Base-by-base conservation (phyloP, 1,140 invertebrate genomes). In the Aradophagus sp. region DNA sequence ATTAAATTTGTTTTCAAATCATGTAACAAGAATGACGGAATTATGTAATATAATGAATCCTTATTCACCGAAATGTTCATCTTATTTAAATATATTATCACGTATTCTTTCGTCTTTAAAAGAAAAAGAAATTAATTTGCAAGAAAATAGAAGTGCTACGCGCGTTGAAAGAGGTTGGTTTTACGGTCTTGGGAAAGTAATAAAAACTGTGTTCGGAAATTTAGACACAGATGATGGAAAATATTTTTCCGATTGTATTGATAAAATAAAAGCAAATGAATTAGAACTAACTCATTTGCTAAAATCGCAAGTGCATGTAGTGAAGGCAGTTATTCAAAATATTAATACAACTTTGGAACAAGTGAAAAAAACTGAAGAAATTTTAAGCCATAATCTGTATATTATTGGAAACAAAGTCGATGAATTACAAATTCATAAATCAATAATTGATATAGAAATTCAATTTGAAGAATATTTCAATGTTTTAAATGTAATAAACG, bases 201-300 rank as follows among this genome's bases (percentile, higher is more conserved):
- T 56, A 1, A 55, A 66, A 34, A 45, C 59, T 4, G 32, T 53
- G 5, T 16, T 31, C 13, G 29, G 39, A 6, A 36, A 31, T 15
- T 10, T 59, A 4, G 53, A 59, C 38, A 39, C 34, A 8, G 17
- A 59, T 17, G 45, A 68, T 12, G 47, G 41, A 8, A 35, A 67
- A 38, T 59, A 52, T 38, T 68, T 59, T 26, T 16, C 41, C n/a
- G 31, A 58, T n/a, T 26, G 20, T 12, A 68, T 68, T 0, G 29
- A 59, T 13, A 48, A 53, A 45, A 41, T 59, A 2, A 58, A 68
- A 14, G 10, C 20, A 8, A 52, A 53, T 6, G 53, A 59, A 34
- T 10, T 36, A 0, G 19, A 36, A 26, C 6, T 50, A 16, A 36
- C 47, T 0, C 19, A 50, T 27, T 15, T 36, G 0, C 7, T 50